phyloP scores from a whole-genome alignment of 2,888 invertebrate genomes.

The Trissolcus japonicus region DNA sequence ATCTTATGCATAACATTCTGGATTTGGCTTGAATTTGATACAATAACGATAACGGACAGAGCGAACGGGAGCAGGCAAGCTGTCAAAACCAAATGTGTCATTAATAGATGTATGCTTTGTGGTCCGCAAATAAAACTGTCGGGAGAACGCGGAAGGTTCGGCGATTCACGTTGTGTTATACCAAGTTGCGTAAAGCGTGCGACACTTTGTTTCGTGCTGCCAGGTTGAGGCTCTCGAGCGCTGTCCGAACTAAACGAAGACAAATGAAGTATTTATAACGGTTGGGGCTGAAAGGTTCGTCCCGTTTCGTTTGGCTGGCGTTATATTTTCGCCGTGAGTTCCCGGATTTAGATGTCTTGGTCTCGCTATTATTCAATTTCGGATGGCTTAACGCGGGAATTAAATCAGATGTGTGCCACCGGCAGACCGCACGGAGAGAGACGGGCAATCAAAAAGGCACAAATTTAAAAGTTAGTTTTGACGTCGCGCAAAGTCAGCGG shows the following conservation, averaged over 20 bases:
- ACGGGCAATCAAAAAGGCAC: not conserved
- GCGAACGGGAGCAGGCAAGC: not conserved
- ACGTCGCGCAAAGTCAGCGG: conserved; percentile 12
- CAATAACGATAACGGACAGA: conserved; percentile 19
- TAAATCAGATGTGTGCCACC: too few relatives aligned
- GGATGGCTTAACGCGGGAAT: too few relatives aligned
- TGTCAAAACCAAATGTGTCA: conserved; percentile 19
- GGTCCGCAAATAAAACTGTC: conserved; percentile 24
- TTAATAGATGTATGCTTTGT: conserved; percentile 28
- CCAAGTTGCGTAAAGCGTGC: conserved; percentile 45
- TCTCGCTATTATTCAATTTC: not conserved
- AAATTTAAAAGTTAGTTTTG: conserved; percentile 7
- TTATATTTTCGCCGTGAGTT: conserved; percentile 12
- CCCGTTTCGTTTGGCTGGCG: conserved; percentile 20
- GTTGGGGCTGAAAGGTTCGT: conserved; percentile 26
- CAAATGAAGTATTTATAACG: conserved; percentile 49
- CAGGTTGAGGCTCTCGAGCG: conserved; percentile 36
- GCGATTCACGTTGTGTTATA: conserved; percentile 17
- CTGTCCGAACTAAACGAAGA: conserved; percentile 35
- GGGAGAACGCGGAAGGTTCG: conserved; percentile 40
- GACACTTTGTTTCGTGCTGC: conserved; percentile 44
- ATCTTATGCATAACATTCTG: conserved; percentile 1
- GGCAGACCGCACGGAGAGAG: not conserved
- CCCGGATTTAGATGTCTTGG: conserved; percentile 14
- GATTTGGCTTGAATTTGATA: conserved; percentile 21